Evolutionary conservation across 2,113 vertebrate genomes (phyloP), one percentile per base, ranked within the genome.

Genomic region (Promerops cafer): DNA sequence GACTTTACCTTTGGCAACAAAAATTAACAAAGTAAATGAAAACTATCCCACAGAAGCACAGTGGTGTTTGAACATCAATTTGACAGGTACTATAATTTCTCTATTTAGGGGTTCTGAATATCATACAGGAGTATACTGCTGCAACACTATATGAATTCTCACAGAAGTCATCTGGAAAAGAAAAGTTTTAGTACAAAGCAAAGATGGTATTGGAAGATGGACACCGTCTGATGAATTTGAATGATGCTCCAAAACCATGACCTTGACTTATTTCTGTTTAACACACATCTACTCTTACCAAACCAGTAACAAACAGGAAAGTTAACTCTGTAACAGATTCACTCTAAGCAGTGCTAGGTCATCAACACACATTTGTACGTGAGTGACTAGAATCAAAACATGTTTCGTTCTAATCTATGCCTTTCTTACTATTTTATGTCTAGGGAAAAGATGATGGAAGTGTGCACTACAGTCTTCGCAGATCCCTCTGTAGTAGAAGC

Each of bases 51-150:
- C 91, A 96, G 97, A 98, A 97, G 82, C 95, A 97, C 94, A 89
- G 95, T 96, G 93, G 77, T 90, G 82, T 93, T 97, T 96, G 82
- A 97, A 81, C 94, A 93, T 96, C 96, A 94, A 21, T 96, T 97
- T 98, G 97, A 97, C 94, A 98, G 92, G 91, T 93, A 97, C 84
- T 94, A 54, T 97, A 98, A 98, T 98, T 98, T 97, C 88, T 91
- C 65, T 96, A 42, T 96, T 97, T 97, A 95, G 77, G 49, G 65
- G 78, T 78, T 87, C 24, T 94, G 95, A 96, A 96, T 97, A 96
- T 97, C 87, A 96, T 96, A 94, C 28, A 54, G 90, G 76, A 97
- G n/a, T 60, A 87, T 90, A 76, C 86, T 69, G 75, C 33, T 94
- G 68, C 71, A 96, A 96, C 57, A 75, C 83, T 91, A 9, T 61